Evolutionary conservation across 2,888 invertebrate genomes (phyloP), one percentile per base, ranked within the genome.

Genomic region (Eilema griseolum): DNA sequence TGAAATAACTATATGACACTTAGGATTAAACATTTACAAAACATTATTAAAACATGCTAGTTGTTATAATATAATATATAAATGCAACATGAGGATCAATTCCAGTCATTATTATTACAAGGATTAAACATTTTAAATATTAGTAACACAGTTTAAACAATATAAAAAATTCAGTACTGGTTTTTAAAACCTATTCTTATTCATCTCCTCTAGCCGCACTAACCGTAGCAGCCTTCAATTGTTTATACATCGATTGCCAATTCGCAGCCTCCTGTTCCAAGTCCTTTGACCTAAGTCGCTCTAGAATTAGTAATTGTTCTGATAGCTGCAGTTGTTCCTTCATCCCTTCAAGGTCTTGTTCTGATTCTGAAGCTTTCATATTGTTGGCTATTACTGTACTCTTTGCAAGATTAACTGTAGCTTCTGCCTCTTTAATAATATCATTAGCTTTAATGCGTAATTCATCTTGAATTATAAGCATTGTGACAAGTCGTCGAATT

Each of bases 401-500:
- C 81, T 93, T 93, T n/a, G 94, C 95, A 20, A 89, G 79, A 59
- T 89, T 85, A 2, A 94, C 96, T 10, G 97, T 97, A 71, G 96
- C 96, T 83, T 96, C 94, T 0, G 97, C 97, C 89, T 97, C 97
- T 79, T 96, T 96, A 80, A 97, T 93, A 12, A 97, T 96, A 26
- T 96, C 97, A 80, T 96, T 96, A 62, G 96, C 96, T 81, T 97
- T 96, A 0, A 96, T 95, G 71, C 95, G 90, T 20, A 97, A 87
- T 75, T 95, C 94, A 33, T 97, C 96, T 88, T 97, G 97, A 64
- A 95, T 95, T 5, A 96, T 96, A 70, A 98, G 95, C 90, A 98
- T 95, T 2, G 90, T 94, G 23, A 97, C 95, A 61, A 98, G 92
- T 66, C 97, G 95, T 33, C 96, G 95, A 70, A 97, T 96, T 0